These are phyloP conservation scores for Vollenhovia emeryi DNA, from an alignment of 1,140 invertebrate species.

Conservation along the genomic window DNA sequence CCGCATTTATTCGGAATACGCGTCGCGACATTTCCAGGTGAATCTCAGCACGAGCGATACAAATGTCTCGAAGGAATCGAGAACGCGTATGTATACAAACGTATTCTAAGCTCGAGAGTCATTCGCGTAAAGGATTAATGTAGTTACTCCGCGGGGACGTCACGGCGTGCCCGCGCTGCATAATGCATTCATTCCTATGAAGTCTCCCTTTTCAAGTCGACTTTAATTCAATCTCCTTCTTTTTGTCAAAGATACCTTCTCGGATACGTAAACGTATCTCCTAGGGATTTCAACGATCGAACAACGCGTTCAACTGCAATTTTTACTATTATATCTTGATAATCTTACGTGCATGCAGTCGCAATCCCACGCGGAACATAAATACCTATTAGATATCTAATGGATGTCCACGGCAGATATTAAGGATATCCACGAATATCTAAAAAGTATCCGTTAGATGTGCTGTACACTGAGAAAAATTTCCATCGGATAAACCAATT, in stretches of 20 bases:
- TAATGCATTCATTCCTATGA: conserved; percentile 30
- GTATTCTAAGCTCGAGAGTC: conserved; percentile 41
- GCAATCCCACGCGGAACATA: no score
- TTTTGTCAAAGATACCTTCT: background rate
- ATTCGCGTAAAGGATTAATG: conserved; percentile 59
- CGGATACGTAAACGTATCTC: background rate
- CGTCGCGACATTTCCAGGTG: conserved; percentile 37
- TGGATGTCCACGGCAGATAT: no score
- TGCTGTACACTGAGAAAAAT: no score
- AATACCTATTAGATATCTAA: no score
- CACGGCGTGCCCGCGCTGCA: background rate
- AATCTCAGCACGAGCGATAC: conserved; percentile 38
- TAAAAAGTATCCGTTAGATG: no score
- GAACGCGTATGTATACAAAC: conserved; percentile 39
- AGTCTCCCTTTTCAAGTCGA: conserved; percentile 21
- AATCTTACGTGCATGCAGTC: background rate
- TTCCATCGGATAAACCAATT: no score
- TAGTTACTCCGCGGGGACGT: conserved; percentile 44
- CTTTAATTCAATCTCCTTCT: conserved; percentile 29
- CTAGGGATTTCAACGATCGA: background rate
- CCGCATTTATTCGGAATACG: conserved; percentile 32
- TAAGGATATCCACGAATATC: no score
- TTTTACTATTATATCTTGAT: background rate
- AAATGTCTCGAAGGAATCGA: conserved; percentile 57
- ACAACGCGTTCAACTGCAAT: background rate